These are phyloP conservation scores for Anastrepha obliqua DNA, from an alignment of 1,140 invertebrate genomes.

Conservation along the genomic window DNA sequence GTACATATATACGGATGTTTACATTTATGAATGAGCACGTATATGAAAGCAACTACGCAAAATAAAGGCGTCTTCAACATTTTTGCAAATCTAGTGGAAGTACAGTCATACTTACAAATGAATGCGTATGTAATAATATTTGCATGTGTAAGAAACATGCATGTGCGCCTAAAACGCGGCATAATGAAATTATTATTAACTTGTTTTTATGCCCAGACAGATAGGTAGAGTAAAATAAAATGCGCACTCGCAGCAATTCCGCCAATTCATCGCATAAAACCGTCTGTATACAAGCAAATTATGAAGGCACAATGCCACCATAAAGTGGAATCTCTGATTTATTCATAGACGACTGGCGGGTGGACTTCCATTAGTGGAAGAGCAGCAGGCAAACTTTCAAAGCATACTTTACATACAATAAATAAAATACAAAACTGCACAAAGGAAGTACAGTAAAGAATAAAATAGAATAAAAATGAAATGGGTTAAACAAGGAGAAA, in stretches of 20 bases:
- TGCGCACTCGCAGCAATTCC: not conserved
- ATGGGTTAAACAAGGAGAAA: too few species aligned
- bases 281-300: conserved; percentile 14
- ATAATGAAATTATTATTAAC: conserved; percentile 34
- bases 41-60: not conserved
- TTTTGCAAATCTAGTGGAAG: too few species aligned
- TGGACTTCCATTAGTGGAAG: too few species aligned
- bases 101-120: too few species aligned
- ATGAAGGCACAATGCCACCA: not conserved
- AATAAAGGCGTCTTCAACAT: not conserved
- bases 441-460: too few species aligned
- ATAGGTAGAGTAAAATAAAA: not conserved
- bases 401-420: too few species aligned
- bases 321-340: not conserved
- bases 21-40: not conserved
- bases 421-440: too few species aligned
- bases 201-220: not conserved
- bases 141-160: not conserved
- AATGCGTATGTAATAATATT: not conserved
- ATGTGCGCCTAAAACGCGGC: not conserved
- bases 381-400: too few species aligned
- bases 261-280: not conserved
- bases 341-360: too few species aligned
- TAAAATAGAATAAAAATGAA: too few species aligned
- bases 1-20: not conserved